Evolutionary conservation across 2,113 vertebrate genomes (phyloP), one percentile per base, ranked within the genome.

Genomic region (Chelonoidis abingdonii): DNA sequence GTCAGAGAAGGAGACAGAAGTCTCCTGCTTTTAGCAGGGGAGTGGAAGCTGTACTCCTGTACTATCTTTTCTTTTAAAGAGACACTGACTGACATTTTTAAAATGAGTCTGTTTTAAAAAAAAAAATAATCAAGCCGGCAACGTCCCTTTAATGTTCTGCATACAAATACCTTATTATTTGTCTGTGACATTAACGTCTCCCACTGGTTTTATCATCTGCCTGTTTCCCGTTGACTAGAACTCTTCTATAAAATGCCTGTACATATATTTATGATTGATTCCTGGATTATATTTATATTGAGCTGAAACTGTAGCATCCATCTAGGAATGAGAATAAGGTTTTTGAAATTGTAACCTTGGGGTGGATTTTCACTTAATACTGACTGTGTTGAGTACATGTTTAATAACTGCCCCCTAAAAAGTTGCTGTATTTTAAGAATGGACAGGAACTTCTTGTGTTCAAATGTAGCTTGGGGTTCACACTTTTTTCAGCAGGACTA

Each of bases 301-400:
- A 83, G 35, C 17, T 94, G 78, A 91, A 95, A 90, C 56, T 88
- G 41, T 81, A 88, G 75, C 83, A 59, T 89, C 56, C 82, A 35
- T 10, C 14, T 91, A 78, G 29, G 13, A 31, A 89, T 57, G 53
- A 94, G 62, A 92, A 69, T 52, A 91, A 94, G 76, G 62, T 96
- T 96, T 76, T 94, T 92, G 91, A 95, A 97, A 96, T 88, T 84
- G 86, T 94, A 97, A 86, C 65, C 54, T 84, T 53, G 31, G 79
- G 80, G 35, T 76, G 56, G 53, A 91, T 44, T 88, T 91, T 44
- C 50, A 27, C 50, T 3, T 94, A 93, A 92, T 95, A n/a, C 89
- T 88, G 89, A 86, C 82, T 44, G 41, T 44, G 56, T 65, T 90
- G 76, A 93, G 82, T 93, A 86, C 95, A 57, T 82, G 83, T 90